phyloP scores from a whole-genome alignment of 2,113 vertebrate genomes.

The Anoura caudifer region DNA sequence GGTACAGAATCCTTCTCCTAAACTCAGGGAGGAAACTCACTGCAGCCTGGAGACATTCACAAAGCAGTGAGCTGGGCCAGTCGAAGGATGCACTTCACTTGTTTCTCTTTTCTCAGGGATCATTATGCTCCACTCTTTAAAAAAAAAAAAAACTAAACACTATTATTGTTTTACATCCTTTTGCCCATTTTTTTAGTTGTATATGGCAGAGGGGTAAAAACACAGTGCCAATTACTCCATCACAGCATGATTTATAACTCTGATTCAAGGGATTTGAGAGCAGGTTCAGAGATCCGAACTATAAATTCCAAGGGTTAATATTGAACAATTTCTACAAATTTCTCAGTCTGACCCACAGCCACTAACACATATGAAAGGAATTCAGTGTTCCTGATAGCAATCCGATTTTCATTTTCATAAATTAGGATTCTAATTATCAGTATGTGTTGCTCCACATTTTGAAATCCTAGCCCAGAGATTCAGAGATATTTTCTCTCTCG shows the following conservation, averaged over 20 bases:
- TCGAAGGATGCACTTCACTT: not conserved
- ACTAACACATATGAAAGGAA: not conserved
- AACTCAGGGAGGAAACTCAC: not conserved
- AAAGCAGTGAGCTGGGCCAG: not conserved
- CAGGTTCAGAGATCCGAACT: not conserved
- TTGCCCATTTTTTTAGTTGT: not conserved
- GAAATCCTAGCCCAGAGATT: not conserved
- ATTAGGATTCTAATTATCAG: not conserved
- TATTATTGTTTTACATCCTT: not conserved
- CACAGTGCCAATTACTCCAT: not conserved
- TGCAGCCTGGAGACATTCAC: not conserved
- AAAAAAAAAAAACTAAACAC: not conserved
- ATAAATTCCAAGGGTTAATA: slow-evolving; percentile 9
- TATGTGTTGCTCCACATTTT: not conserved
- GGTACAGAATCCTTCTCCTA: not conserved
- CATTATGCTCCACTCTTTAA: not conserved
- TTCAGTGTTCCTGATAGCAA: not conserved
- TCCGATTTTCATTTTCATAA: slow-evolving; percentile 8
- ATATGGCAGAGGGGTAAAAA: not conserved
- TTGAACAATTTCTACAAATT: not conserved
- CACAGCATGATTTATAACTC: not conserved
- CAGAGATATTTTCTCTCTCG: not conserved
- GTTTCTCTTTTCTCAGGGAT: not conserved
- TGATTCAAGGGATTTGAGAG: not conserved
- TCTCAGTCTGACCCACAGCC: not conserved